phyloP scores from a whole-genome alignment of 2,113 vertebrate species.

The Psittacula cyanocephala region DNA sequence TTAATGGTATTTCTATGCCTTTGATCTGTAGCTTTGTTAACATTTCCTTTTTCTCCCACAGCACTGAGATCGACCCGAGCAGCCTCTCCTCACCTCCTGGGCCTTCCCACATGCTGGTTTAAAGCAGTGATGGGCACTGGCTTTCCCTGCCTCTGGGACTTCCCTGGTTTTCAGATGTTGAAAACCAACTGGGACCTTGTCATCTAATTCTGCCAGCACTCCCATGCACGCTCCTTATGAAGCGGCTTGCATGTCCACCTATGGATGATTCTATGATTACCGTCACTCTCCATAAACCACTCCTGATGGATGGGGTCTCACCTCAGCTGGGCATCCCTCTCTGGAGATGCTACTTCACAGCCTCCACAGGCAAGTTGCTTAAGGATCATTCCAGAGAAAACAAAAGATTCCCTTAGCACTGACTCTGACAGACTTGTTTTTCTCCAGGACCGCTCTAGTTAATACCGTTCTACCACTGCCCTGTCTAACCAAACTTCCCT shows the following conservation, averaged over 20 bases:
- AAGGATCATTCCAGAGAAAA: background rate
- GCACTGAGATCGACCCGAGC: fast-evolving
- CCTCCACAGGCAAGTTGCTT: background rate
- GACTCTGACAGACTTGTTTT: background rate
- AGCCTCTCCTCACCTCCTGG: background rate
- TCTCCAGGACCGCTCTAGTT: background rate
- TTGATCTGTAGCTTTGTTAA: background rate
- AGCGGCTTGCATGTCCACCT: background rate
- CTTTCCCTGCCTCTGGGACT: background rate
- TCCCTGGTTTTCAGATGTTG: background rate
- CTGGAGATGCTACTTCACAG: background rate
- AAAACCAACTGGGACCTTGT: background rate
- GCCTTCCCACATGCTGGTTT: background rate
- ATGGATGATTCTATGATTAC: background rate
- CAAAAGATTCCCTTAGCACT: background rate
- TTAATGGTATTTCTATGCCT: background rate
- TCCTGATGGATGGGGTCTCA: background rate
- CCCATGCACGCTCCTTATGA: fast-evolving
- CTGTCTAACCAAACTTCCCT: background rate
- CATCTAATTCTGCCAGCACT: background rate
- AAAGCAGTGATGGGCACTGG: background rate
- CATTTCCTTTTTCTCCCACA: background rate
- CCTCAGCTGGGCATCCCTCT: background rate
- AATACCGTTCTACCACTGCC: background rate
- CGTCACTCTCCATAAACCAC: background rate